Conservation (phyloP, 1,140 invertebrate species). For the Drosophila albomicans region DNA sequence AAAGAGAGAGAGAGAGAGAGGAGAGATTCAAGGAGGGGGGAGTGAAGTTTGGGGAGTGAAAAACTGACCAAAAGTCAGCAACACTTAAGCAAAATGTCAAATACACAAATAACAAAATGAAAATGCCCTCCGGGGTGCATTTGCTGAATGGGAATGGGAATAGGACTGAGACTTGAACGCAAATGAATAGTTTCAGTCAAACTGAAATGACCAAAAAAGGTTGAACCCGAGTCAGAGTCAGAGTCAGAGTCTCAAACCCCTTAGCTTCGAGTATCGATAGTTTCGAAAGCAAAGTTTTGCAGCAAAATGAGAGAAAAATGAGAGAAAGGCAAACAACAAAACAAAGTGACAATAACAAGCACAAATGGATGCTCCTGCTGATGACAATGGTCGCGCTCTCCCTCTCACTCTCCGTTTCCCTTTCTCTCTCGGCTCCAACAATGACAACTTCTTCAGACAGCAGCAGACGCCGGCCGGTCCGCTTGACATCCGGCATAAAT, state of each 20-base stretch:
- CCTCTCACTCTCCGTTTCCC: not conserved
- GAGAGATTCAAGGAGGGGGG: not conserved
- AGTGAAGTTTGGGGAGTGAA: not conserved
- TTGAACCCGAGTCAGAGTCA: constrained; percentile 23
- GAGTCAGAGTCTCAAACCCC: constrained; percentile 1
- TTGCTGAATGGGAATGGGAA: constrained; percentile 41
- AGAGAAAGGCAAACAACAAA: constrained; percentile 23
- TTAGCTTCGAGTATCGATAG: constrained; percentile 60
- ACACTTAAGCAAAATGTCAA: constrained; percentile 83
- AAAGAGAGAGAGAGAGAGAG: too few relatives aligned
- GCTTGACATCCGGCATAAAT: constrained; percentile 82
- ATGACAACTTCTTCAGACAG: constrained; percentile 53
- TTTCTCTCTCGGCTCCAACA: constrained; percentile 13
- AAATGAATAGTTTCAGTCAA: constrained; percentile 76
- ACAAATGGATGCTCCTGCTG: constrained; percentile 57
- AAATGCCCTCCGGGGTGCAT: constrained; percentile 79
- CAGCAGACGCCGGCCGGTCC: constrained; percentile 37
- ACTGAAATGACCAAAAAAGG: constrained; percentile 61
- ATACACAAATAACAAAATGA: constrained; percentile 79
- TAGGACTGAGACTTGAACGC: constrained; percentile 24
- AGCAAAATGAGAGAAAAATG: constrained; percentile 20
- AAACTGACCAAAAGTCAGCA: constrained; percentile 79
- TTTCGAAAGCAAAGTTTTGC: constrained; percentile 47
- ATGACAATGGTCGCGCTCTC: constrained; percentile 62
- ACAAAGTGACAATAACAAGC: constrained; percentile 48